Conservation (phyloP, 2,888 invertebrate species). For the Rotaria magnacalcarata region DNA sequence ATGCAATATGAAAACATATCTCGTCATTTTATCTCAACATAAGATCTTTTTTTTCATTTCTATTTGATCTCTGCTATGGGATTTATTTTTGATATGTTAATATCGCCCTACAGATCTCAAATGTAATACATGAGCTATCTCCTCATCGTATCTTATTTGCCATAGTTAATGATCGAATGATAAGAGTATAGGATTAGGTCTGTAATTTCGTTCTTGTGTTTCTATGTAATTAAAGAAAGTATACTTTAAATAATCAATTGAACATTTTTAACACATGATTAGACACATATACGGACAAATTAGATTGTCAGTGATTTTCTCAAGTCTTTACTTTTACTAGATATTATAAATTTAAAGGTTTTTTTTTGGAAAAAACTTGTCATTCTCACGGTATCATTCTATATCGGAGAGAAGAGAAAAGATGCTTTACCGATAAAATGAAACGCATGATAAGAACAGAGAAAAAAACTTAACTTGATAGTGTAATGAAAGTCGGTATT, state of each 20-base stretch:
- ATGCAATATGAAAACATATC: background rate
- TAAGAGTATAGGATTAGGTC: background rate
- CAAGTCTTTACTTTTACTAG: too few species aligned
- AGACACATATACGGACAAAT: too few species aligned
- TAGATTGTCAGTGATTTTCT: too few species aligned
- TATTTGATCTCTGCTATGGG: background rate
- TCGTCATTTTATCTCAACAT: background rate
- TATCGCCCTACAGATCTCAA: background rate
- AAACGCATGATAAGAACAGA: background rate
- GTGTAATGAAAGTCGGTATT: background rate
- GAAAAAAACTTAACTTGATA: background rate
- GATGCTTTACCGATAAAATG: background rate
- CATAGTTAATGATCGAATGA: background rate
- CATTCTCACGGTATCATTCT: background rate
- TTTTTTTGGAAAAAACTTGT: background rate
- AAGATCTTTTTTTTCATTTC: background rate
- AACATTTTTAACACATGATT: background rate
- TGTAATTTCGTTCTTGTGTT: background rate
- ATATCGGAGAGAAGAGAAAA: background rate
- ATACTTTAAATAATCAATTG: background rate
- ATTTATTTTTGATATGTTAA: background rate
- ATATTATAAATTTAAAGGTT: too few species aligned
- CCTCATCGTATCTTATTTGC: background rate
- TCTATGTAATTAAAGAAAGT: background rate
- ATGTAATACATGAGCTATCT: background rate